Percentiles rank a stretch among this genome's conserved stretches.
These are phyloP conservation scores for Lasioglossum malachurum DNA, from an alignment of 2,888 invertebrate species.

Conservation along the genomic window DNA sequence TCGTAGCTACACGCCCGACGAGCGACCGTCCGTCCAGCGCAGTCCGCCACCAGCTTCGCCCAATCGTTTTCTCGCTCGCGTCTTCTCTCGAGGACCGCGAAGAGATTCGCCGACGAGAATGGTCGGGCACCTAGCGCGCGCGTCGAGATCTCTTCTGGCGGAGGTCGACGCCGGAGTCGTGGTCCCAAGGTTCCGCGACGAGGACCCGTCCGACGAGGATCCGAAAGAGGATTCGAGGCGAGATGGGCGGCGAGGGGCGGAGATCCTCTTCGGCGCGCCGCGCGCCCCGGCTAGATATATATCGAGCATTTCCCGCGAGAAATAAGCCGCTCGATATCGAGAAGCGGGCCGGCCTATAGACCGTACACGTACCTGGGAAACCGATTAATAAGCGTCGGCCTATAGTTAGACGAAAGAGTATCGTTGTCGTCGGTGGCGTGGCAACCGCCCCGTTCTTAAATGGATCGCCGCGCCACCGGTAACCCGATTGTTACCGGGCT, in stretches of 20 bases:
- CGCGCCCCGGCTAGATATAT: not conserved
- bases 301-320: slow-evolving; percentile 21
- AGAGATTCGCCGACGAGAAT: not conserved
- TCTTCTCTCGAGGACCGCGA: not conserved
- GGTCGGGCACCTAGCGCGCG: not conserved
- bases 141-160: not conserved
- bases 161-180: not conserved
- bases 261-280: not conserved
- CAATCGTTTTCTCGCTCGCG: not conserved
- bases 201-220: not conserved
- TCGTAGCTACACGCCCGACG: slow-evolving; percentile 42
- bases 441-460: slow-evolving; percentile 36
- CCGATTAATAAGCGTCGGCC: slow-evolving; percentile 29
- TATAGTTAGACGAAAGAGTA: slow-evolving; percentile 24
- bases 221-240: not conserved
- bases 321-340: slow-evolving; percentile 17
- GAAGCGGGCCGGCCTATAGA: slow-evolving; percentile 3
- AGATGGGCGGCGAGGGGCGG: not conserved
- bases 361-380: slow-evolving; percentile 4
- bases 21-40: slow-evolving; percentile 49
- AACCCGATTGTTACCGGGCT: slow-evolving; percentile 34
- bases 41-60: slow-evolving; percentile 47
- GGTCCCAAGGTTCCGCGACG: not conserved
- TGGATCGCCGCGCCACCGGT: slow-evolving; percentile 23
- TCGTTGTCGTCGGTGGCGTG: slow-evolving; percentile 1